A percentile compares a stretch with the other conserved stretches of the same genome.
Evolutionary conservation across 2,888 invertebrate species (phyloP).

Genomic region (Polydrusus pterygomalis): DNA sequence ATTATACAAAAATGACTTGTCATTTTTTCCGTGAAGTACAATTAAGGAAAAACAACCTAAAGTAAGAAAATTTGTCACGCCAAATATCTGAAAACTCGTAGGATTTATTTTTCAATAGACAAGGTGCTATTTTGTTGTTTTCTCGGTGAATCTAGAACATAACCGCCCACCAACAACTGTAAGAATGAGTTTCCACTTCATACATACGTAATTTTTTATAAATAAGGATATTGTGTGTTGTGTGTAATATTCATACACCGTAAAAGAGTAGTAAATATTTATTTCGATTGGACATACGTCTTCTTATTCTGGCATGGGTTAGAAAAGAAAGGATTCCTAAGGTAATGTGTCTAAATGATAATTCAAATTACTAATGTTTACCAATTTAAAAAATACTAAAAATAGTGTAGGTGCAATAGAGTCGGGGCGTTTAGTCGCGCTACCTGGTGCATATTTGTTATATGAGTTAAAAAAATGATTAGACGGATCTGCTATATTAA

Average conservation of each 20-base stretch:
- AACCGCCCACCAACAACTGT: background rate
- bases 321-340: background rate
- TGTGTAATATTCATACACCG: background rate
- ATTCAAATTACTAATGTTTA: constrained; percentile 9
- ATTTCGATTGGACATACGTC: background rate
- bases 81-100: constrained; percentile 4
- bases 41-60: background rate
- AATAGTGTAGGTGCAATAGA: constrained; percentile 39
- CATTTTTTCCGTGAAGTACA: background rate
- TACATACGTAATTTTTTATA: constrained; percentile 28
- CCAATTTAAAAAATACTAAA: constrained; percentile 24
- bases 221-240: constrained; percentile 23
- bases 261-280: background rate
- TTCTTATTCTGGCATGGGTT: background rate
- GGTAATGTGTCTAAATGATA: background rate
- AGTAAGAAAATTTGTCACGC: constrained; percentile 21
- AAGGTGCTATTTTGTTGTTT: constrained; percentile 1
- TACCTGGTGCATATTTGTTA: constrained; percentile 20
- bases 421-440: constrained; percentile 17
- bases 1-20: background rate
- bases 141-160: constrained; percentile 28
- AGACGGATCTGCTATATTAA: too few relatives aligned
- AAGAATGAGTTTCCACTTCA: constrained; percentile 20
- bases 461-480: constrained; percentile 5
- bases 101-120: background rate